Evolutionary conservation across 2,797 vertebrate species (phyloP), one percentile per base, ranked within the genome.

Genomic region (Crocodylus rhombifer): DNA sequence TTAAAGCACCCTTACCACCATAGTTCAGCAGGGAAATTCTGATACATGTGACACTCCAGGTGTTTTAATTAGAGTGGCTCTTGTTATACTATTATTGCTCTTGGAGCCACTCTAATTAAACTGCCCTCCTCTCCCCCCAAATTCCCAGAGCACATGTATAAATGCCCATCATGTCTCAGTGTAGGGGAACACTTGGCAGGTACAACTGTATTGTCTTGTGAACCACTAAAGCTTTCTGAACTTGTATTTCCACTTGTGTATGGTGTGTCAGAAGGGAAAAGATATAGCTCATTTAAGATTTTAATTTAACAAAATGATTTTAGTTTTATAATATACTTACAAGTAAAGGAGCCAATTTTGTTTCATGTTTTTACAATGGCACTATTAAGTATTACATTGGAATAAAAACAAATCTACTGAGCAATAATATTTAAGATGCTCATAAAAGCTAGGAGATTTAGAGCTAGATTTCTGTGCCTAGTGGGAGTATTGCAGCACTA

Each of bases 291-390:
- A 7, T 87, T 92, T 30, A 87, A 95, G 64, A 74, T 78, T 73
- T 55, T 94, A 63, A 81, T 79, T 88, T 80, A 25, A 89, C 78
- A 91, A 93, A 95, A 90, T 57, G 58, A 61, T 92, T 95, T 95
- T 74, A 77, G 64, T 92, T 95, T 95, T 74, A 77, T 93, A 87
- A 17, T 18, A 5, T 77, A 7, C 58, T 90, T 92, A 42, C 58
- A 90, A 86, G 64, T 74, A 73, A 86, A 93, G 92, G 25, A 12
- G 77, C 94, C 36, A 58, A 78, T 94, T 94, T 90, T 82, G 56
- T 71, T 90, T 94, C 5, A 20, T 90, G 33, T 92, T 87, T 92
- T 79, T 3, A 71, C 23, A 91, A 82, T 12, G 60, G 20, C 15
- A 20, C 55, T 78, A 55, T 92, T 93, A 94, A 91, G 85, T 13